Evolutionary conservation across 37 sponge, comb jelly and placozoan genomes (phyloP), one percentile per base, ranked within the genome.

Genomic region (Axinella damicornis): DNA sequence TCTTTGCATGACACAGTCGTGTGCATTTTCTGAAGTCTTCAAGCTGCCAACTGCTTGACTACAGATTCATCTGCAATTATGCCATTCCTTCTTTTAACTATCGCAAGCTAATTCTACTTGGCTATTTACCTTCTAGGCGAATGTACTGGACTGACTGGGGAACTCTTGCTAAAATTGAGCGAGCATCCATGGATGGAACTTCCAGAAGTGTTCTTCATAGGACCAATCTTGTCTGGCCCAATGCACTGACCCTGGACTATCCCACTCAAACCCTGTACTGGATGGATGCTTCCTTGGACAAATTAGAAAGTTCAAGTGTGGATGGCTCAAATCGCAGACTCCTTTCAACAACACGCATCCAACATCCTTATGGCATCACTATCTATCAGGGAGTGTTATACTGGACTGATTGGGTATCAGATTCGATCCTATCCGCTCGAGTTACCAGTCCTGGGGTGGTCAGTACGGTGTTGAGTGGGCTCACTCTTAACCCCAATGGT

Each of bases 141-240:
- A 38, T 92, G 75, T 92, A 87, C 59, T 92, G 92, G 92, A 72
- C 83, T 16, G 92, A 87, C 74, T 92, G 88, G 84, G 92, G 92
- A 0, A n/a, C 27, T 17, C 65, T 35, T 2, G 78, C 88, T 21
- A 88, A 71, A 46, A 90, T 94, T 60, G 80, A 82, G 20, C 32
- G 91, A 0, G 74, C 84, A 2, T 74, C 72, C 18, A 86, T 94
- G 88, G 91, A 94, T 63, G 90, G 94, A 16, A n/a, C 69, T 9
- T n/a, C 65, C 1, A 39, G 74, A 22, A 25, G 41, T 14, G 25
- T 32, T 16, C 64, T 92, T 28, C 77, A 68, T 55, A 59, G 35
- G 64, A 81, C 77, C 1, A n/a, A 37, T 9, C 72, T 92, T 4
- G 21, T 60, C 33, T 83, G 79, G 84, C 88, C 92, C 13, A 92